Base-by-base conservation (phyloP, 2,113 vertebrate species). In the Talpa occidentalis region DNA sequence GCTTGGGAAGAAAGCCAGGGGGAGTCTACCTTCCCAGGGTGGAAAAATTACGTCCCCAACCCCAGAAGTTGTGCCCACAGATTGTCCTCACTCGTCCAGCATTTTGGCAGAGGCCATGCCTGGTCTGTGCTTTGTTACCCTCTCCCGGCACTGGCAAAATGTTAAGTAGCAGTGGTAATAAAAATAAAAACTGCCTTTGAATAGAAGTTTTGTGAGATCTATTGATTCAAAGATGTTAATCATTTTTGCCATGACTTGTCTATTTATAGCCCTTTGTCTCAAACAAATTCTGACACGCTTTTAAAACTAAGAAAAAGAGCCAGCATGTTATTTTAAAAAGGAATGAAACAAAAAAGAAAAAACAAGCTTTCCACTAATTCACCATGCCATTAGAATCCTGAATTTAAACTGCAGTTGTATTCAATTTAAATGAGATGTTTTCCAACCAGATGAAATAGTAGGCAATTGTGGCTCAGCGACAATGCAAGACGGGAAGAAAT, bases 351-450 rank as follows among this genome's bases (percentile, higher is more conserved):
- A 56, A 54, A 44, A 66, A 67, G 11, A 30, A 10, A 16, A 56
- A 59, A 81, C 70, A 67, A 74, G 88, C 93, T 11, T 1, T 88
- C 84, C 92, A 94, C 94, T 95, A 91, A 96, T 95, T 96, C 95
- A 91, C 80, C 90, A 59, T 30, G 78, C 90, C 93, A 91, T 97
- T 97, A 97, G 95, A 97, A 97, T 90, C 90, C 72, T 59, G 59
- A 96, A 95, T 94, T 94, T 73, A 90, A 97, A 79, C 86, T 90
- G 96, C 0, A 17, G 92, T 95, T 98, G 86, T 81, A 83, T 95
- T 97, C 91, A 56, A 32, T 97, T 97, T 96, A 97, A 98, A 97
- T 94, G 96, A 93, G 93, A 97, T 97, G 88, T 96, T 97, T 97
- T 96, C 92, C 24, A 94, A 80, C 60, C 60, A 81, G 93, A 94